Evolutionary conservation across 2,797 vertebrate species (phyloP).

Genomic region (Scolopax bukidnonensis): DNA sequence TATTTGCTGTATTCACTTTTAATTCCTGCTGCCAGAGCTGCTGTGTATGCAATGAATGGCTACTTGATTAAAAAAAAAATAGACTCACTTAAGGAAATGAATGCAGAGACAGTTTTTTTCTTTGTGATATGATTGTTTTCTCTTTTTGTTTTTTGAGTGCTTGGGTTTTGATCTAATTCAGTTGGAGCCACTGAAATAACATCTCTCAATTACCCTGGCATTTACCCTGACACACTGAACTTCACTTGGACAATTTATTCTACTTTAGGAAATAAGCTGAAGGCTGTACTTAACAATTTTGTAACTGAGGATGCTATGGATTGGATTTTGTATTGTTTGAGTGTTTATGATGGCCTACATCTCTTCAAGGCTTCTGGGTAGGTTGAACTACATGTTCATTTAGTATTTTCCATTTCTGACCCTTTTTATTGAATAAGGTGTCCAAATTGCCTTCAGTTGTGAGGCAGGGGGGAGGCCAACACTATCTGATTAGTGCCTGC

Average conservation of each 20-base stretch:
- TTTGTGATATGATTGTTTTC: not conserved
- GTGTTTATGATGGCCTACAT: not conserved
- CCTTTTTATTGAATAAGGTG: not conserved
- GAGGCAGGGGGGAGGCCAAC: not conserved
- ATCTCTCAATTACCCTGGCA: not conserved
- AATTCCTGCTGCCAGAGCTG: not conserved
- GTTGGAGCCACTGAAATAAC: not conserved
- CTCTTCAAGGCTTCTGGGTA: not conserved
- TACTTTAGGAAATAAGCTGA: not conserved
- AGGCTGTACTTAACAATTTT: not conserved
- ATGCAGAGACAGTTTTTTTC: not conserved
- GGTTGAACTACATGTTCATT: not conserved
- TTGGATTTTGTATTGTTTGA: not conserved
- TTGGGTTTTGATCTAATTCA: not conserved
- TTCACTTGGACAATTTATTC: constrained; percentile 1
- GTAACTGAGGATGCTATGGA: not conserved
- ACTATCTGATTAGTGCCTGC: too few relatives aligned
- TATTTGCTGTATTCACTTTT: not conserved
- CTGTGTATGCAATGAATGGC: not conserved
- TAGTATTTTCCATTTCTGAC: not conserved
- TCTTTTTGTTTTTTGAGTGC: not conserved
- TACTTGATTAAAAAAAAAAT: not conserved
- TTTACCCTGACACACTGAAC: not conserved
- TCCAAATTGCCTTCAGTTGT: not conserved
- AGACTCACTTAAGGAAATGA: not conserved